Evolutionary conservation across 2,797 vertebrate genomes (phyloP), one percentile per base, ranked within the genome.

Genomic region (Falco rusticolus): DNA sequence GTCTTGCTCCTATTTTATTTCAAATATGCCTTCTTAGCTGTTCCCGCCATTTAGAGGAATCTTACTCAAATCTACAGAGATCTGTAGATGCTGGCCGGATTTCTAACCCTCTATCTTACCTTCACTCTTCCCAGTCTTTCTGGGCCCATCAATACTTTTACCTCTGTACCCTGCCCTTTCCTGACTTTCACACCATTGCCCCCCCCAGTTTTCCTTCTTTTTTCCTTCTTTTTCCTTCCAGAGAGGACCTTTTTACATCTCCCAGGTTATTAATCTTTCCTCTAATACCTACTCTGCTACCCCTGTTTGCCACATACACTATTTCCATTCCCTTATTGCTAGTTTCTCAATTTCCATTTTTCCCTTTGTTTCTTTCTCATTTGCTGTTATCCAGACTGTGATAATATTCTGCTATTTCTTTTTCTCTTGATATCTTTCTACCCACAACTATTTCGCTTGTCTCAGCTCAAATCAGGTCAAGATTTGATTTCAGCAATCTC

Each of bases 401-500:
- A 24, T 39, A 89, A 70, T 53, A 75, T 48, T 85, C 57, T 61
- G 8, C 10, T 47, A 5, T 60, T 85, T 77, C 25, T 79, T 82
- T 77, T 39, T 31, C 21, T 61, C 43, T 47, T 43, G 20, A 4
- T 68, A 63, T 59, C 9, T 94, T 95, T 84, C 50, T 84, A 31
- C 84, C 88, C 51, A 76, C 37, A 84, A 17, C 22, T 51, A 5
- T 71, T 94, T 87, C 57, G 77, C 53, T 78, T 80, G 33, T 71
- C 37, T 91, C 22, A 84, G 29, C 39, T 83, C 37, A 78, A 71
- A 88, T 86, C 25, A 66, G 72, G 72, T 88, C 69, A 92, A 66
- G 50, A 87, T 89, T 87, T 87, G n/a, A 85, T 79, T 94, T 83
- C 53, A 83, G 18, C 41, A 89, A 54, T 72, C n/a, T 84, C 41